phyloP scores from a whole-genome alignment of 2,888 invertebrate genomes.

The Drosophila meridionalis region DNA sequence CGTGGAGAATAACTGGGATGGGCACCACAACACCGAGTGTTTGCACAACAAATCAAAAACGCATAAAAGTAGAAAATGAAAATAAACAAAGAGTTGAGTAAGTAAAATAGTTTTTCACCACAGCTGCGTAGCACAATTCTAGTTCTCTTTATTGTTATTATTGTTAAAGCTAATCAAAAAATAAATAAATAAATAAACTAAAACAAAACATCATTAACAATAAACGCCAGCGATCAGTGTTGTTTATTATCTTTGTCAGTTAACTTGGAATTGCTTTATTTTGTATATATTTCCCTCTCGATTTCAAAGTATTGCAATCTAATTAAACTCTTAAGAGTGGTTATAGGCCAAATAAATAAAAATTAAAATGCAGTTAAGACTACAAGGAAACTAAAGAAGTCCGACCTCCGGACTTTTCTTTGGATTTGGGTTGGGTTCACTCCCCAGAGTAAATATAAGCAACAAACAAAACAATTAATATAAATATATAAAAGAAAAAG shows the following conservation, averaged over 20 bases:
- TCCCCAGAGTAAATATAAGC: conserved; percentile 7
- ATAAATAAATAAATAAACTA: conserved; percentile 14
- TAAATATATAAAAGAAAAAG: background rate
- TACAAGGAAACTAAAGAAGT: conserved; percentile 3
- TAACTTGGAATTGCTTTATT: conserved; percentile 18
- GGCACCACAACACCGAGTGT: conserved; percentile 43
- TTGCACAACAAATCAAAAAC: conserved; percentile 50
- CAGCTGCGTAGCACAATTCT: conserved; percentile 12
- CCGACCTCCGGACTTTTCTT: background rate
- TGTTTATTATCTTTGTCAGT: background rate
- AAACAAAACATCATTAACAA: conserved; percentile 12
- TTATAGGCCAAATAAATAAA: conserved; percentile 31
- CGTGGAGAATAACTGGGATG: conserved; percentile 57
- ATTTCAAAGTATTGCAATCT: conserved; percentile 82
- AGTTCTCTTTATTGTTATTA: conserved; percentile 15
- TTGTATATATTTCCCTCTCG: conserved; percentile 19
- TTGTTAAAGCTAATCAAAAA: conserved; percentile 5
- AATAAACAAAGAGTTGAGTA: conserved; percentile 66
- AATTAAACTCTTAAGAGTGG: conserved; percentile 54
- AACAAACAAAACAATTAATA: background rate
- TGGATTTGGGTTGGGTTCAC: background rate
- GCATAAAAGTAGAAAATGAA: conserved; percentile 63
- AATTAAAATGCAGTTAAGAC: conserved; percentile 22
- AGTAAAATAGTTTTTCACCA: conserved; percentile 42
- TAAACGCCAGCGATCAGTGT: conserved; percentile 13